A percentile compares a stretch with the other conserved stretches of the same genome.
Conservation (phyloP, 2,113 vertebrate genomes). For the Procavia capensis region DNA sequence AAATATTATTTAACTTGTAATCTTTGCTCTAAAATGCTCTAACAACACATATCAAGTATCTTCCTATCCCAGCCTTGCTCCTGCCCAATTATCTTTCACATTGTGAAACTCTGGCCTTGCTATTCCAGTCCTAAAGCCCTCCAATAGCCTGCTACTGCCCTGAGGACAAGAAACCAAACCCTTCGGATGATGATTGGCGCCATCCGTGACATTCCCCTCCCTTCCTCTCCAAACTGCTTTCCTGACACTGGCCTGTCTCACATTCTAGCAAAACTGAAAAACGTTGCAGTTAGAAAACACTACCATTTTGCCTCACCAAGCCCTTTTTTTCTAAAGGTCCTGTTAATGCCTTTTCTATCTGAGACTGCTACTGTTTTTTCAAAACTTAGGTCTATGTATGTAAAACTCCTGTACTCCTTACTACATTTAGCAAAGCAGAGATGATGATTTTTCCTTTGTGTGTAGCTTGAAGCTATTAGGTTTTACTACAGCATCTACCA, state of each 20-base stretch:
- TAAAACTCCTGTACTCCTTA: neutral
- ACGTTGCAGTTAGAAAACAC: neutral
- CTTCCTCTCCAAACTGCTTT: neutral
- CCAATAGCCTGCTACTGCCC: neutral
- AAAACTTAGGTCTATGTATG: neutral
- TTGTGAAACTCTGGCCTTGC: neutral
- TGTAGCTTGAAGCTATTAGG: neutral
- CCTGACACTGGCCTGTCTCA: neutral
- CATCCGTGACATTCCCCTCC: neutral
- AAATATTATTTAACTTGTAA: neutral
- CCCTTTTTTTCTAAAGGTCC: neutral
- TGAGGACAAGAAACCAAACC: neutral
- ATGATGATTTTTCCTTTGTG: neutral
- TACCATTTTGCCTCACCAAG: neutral
- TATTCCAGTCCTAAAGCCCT: neutral
- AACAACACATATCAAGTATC: neutral
- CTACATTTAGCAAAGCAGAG: neutral
- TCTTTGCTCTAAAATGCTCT: neutral
- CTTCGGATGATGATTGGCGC: neutral
- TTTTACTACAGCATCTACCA: neutral
- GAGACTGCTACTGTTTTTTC: neutral
- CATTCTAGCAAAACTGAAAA: neutral
- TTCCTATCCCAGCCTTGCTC: neutral
- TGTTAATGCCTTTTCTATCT: neutral
- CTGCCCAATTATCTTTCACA: neutral